Evolutionary conservation across 2,888 invertebrate species (phyloP), one percentile per base, ranked within the genome.

Genomic region (Pogonocherus hispidulus): DNA sequence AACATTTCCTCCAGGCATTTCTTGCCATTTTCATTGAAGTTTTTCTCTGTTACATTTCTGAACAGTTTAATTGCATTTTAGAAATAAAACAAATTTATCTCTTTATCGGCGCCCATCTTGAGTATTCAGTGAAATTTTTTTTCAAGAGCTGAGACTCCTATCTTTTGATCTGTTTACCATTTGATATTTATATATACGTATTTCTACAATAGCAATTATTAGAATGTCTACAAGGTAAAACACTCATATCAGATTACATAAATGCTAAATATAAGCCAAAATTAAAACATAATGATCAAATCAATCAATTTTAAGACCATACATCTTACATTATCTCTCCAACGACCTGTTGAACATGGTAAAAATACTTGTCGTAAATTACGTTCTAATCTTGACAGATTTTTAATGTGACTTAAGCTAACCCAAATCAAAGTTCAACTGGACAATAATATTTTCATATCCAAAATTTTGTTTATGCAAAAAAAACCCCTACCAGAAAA

Each of bases 171-270:
- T 16, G 41, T 16, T 41, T 41, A 41, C 41, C 5, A 41, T n/a
- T 27, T 27, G 3, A 11, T 37, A 37, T 41, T 41, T 14, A n/a
- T 41, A 41, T 9, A 37, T 3, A 2, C 14, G 5, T n/a, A 41
- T n/a, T 41, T 41, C 41, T 14, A n/a, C 1, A 4, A 41, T 27
- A 16, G n/a, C 3, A 41, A 14, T 32, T 32, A 32, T 32, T n/a
- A 32, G 32, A 32, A 32, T 11, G 8, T 32, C 9, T 11, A 32
- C 32, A 16, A 11, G 22, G 20, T n/a, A 20, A 47, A 47, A 18
- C 47, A 47, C 47, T 47, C 47, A 18, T 46, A 19, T 54, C 22
- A 35, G 37, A 55, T 55, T 55, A 37, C n/a, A 14, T 55, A 54
- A 16, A 35, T 9, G 6, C 52, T 32, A 18, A 32, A 27, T 37